Evolutionary conservation across 2,888 invertebrate species (phyloP), one percentile per base, ranked within the genome.

Genomic region (Euclidia mi): DNA sequence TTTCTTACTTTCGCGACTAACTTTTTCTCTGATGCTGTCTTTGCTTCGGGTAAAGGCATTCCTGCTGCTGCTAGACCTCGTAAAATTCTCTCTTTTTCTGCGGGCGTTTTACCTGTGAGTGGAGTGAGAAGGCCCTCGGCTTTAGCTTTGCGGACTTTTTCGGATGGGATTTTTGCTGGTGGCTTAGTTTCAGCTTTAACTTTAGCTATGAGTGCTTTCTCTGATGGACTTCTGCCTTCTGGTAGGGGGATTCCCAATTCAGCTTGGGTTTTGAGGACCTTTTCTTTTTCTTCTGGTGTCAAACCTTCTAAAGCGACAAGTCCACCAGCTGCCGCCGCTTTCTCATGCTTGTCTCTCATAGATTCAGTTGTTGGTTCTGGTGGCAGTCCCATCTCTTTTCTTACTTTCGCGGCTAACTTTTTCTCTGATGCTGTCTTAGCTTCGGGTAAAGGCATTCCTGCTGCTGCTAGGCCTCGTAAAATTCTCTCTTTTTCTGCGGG

Each of bases 371-470:
- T 40, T 0, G 61, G 57, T n/a, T 45, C 48, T 1, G 47, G 57
- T 1, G 56, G 60, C 1, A 61, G 11, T 14, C 60, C 60, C 2
- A 62, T 7, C 0, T 59, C 51, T n/a, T 37, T 20, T 7, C 62
- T 50, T 2, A 63, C 32, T 14, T 48, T 55, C 2, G 34, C 50
- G 2, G 34, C 18, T 0, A 65, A 6, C 6, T 48, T 57, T 17
- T 37, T 62, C 29, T 62, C 82, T 0, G 82, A 80, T 3, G 71
- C 20, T 0, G 83, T 79, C 35, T 64, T 45, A 0, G 78, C 80
- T 50, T 71, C 65, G 0, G 83, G 82, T 1, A 84, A 48, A 2
- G 78, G 69, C 32, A 79, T 10, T 3, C 80, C 79, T 40, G 62
- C 12, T 31, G 50, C 48, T 6, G 61, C 71, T 47, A 71, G 58